These are phyloP conservation scores for Rhynchonycteris naso DNA, from an alignment of 2,797 vertebrate species.

Conservation along the genomic window DNA sequence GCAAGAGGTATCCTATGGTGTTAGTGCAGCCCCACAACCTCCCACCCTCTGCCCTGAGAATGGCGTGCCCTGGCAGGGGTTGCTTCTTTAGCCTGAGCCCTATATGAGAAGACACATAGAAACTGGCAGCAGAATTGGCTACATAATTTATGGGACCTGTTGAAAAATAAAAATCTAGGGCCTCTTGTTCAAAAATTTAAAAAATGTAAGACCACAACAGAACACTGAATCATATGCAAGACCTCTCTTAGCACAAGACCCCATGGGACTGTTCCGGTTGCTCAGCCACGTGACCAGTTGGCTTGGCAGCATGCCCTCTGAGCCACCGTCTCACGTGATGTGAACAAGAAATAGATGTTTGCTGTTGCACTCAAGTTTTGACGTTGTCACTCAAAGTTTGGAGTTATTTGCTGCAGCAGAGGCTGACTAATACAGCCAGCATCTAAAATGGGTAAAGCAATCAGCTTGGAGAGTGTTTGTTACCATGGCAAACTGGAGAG, in stretches of 20 bases:
- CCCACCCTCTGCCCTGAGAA: background rate
- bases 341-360: background rate
- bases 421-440: background rate
- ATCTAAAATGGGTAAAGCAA: background rate
- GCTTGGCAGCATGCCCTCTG: background rate
- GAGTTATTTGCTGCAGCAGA: background rate
- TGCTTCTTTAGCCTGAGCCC: background rate
- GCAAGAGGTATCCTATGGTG: background rate
- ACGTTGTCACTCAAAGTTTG: background rate
- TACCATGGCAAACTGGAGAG: background rate
- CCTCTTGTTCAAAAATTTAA: background rate
- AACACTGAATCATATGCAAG: background rate
- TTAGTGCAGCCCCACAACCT: rapidly evolving
- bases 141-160: rapidly evolving
- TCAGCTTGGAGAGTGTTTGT: background rate
- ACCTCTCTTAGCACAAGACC: background rate
- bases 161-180: background rate
- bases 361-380: background rate
- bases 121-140: background rate
- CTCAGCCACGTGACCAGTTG: too few species aligned
- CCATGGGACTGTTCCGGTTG: rapidly evolving
- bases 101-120: background rate
- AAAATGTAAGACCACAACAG: background rate
- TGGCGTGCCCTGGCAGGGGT: background rate
- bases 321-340: background rate